Percentiles rank a stretch among this genome's conserved stretches.
phyloP scores from a whole-genome alignment of 2,888 invertebrate species.

The Lapara coniferarum region DNA sequence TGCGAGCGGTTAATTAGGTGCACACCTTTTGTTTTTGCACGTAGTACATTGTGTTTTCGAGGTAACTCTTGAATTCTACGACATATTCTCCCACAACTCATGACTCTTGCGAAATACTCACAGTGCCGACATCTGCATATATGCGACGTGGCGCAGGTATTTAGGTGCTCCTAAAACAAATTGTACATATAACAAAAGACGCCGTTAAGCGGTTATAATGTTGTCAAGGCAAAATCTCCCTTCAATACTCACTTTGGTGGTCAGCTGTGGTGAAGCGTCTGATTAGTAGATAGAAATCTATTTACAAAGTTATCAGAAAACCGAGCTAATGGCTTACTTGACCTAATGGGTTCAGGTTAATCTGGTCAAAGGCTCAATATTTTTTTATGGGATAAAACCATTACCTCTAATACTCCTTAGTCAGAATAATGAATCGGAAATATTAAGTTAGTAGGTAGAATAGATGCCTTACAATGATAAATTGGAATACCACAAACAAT shows the following conservation, averaged over 20 bases:
- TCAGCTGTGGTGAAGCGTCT: not conserved
- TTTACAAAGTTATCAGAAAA: not conserved
- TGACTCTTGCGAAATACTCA: conserved; percentile 66
- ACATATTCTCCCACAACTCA: conserved; percentile 70
- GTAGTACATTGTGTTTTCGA: conserved; percentile 69
- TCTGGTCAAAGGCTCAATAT: not conserved
- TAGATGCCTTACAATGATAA: too few species aligned
- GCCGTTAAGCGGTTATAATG: conserved; percentile 21
- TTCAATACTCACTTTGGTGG: not conserved
- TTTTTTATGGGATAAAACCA: too few species aligned
- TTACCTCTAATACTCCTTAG: too few species aligned
- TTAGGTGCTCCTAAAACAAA: conserved; percentile 48
- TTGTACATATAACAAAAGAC: conserved; percentile 34
- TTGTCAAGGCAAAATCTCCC: conserved; percentile 5
- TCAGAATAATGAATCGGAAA: too few species aligned
- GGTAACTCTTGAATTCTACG: conserved; percentile 63
- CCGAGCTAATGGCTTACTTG: not conserved
- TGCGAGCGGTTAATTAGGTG: conserved; percentile 69
- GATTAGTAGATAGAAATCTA: not conserved
- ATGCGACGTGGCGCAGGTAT: conserved; percentile 44
- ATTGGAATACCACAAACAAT: too few species aligned
- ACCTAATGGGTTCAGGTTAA: not conserved
- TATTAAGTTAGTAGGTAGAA: too few species aligned
- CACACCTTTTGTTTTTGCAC: conserved; percentile 73
- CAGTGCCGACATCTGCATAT: conserved; percentile 61